phyloP scores from a whole-genome alignment of 2,113 vertebrate genomes.

The Phalacrocorax carbo region DNA sequence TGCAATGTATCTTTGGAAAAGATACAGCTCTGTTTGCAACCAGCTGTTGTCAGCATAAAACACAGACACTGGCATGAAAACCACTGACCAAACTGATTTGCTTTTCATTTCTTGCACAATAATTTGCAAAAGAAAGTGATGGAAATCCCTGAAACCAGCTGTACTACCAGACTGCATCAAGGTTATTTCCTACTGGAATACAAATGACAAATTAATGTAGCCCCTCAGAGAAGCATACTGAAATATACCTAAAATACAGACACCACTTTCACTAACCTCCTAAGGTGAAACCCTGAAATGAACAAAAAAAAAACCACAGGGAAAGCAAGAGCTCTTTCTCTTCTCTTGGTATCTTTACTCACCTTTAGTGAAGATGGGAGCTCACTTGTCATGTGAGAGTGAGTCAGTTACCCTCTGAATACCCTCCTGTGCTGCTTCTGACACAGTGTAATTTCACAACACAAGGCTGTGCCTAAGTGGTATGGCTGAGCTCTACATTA shows the following conservation, averaged over 20 bases:
- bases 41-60: background rate
- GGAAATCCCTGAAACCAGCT: slow-evolving; percentile 5
- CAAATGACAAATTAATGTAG: background rate
- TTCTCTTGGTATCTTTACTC: background rate
- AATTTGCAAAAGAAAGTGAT: background rate
- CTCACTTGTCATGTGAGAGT: background rate
- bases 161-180: background rate
- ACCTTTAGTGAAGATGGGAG: background rate
- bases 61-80: background rate
- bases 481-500: background rate
- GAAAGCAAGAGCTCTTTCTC: background rate
- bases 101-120: background rate
- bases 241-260: background rate
- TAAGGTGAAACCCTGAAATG: background rate
- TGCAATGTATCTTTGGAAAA: background rate
- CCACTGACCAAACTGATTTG: background rate
- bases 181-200: background rate
- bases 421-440: background rate
- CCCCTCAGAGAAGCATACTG: background rate
- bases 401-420: background rate
- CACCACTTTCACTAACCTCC: background rate
- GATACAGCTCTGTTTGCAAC: background rate
- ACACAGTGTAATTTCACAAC: background rate
- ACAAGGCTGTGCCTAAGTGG: background rate
- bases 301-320: fast-evolving